Conservation (phyloP, 2,797 vertebrate genomes). For the Lophius americanus region DNA sequence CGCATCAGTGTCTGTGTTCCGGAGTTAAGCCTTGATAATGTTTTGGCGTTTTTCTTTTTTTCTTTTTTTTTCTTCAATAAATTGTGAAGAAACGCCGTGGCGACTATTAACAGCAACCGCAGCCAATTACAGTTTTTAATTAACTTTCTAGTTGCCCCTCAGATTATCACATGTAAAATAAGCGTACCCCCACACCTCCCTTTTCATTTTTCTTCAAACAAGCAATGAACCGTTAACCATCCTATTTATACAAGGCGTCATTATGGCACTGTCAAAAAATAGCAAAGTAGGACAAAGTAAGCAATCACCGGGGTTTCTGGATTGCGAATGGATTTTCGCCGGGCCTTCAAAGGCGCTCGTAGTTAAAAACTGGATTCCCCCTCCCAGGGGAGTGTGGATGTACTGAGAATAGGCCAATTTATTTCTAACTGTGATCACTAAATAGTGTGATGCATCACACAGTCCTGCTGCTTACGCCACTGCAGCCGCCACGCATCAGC, state of each 20-base stretch:
- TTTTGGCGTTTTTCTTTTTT: conserved; percentile 64
- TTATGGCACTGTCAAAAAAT: conserved; percentile 86
- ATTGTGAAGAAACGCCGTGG: conserved; percentile 76
- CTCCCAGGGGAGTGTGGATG: conserved; percentile 74
- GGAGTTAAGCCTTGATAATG: conserved; percentile 70
- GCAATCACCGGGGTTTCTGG: conserved; percentile 80
- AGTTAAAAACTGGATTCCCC: conserved; percentile 77
- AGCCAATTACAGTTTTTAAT: conserved; percentile 90
- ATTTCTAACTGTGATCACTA: conserved; percentile 84
- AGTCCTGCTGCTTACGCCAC: conserved; percentile 46
- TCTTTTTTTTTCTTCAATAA: conserved; percentile 71
- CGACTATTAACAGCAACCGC: conserved; percentile 83
- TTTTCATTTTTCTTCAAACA: conserved; percentile 80
- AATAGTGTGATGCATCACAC: conserved; percentile 83
- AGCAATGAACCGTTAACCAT: conserved; percentile 83
- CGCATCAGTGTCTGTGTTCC: conserved; percentile 48
- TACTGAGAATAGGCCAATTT: conserved; percentile 81
- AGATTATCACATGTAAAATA: conserved; percentile 87
- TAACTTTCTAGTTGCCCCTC: conserved; percentile 86
- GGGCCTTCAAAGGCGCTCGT: conserved; percentile 76
- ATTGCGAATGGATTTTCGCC: conserved; percentile 82
- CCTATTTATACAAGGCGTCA: conserved; percentile 86
- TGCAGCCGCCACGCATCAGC: conserved; percentile 62
- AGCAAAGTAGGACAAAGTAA: conserved; percentile 88
- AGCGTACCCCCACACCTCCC: conserved; percentile 71